phyloP scores from a whole-genome alignment of 2,888 invertebrate genomes.

The Neuroscelio doddi region DNA sequence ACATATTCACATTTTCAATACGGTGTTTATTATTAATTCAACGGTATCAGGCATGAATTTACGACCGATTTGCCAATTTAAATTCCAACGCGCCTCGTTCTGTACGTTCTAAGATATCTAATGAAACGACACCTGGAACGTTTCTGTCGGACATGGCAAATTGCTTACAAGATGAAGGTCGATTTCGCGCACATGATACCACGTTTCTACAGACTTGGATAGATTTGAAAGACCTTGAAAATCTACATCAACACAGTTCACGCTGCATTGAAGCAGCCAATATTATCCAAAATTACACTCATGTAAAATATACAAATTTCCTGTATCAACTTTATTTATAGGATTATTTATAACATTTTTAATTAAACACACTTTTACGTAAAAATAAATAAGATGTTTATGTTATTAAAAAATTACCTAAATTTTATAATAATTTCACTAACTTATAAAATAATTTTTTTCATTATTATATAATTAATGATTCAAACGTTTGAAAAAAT shows the following conservation, averaged over 20 bases:
- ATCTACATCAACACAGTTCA: conserved; percentile 6
- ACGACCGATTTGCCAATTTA: conserved; percentile 16
- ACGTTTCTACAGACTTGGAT: conserved; percentile 37
- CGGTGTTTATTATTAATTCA: conserved; percentile 1
- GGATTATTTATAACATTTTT: too few species aligned
- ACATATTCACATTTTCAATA: too few species aligned
- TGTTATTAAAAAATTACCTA: too few species aligned
- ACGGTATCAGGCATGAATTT: conserved; percentile 4
- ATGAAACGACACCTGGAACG: conserved; percentile 30
- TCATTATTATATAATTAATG: too few species aligned
- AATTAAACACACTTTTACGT: too few species aligned
- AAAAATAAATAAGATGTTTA: too few species aligned
- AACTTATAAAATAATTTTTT: too few species aligned
- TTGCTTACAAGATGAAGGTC: conserved; percentile 35
- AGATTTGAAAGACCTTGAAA: conserved; percentile 30
- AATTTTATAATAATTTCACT: too few species aligned
- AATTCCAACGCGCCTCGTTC: conserved; percentile 11
- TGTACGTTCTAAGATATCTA: conserved; percentile 17
- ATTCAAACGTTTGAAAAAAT: too few species aligned
- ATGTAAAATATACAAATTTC: background rate
- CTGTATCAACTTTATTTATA: background rate
- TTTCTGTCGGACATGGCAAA: conserved; percentile 33
- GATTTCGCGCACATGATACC: conserved; percentile 19
- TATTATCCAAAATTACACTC: conserved; percentile 18
- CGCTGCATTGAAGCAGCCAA: background rate